A percentile compares a stretch with the other conserved stretches of the same genome.
Conservation (phyloP, 2,113 vertebrate genomes). For the Bos indicus region DNA sequence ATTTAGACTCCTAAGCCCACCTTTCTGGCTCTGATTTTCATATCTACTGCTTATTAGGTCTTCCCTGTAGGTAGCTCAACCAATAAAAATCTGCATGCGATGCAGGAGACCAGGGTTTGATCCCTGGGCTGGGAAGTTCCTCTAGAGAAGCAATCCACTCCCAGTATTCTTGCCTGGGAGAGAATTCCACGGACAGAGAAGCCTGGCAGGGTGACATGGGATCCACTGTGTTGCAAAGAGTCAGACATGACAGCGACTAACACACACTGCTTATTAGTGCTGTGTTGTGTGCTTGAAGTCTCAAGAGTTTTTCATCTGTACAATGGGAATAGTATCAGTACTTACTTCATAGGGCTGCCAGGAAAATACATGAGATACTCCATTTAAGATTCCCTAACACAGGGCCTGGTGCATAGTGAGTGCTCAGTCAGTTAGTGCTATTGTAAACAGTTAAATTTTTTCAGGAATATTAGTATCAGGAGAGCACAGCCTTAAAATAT, state of each 20-base stretch:
- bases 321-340: fast-evolving
- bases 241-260: background rate
- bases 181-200: background rate
- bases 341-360: background rate
- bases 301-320: background rate
- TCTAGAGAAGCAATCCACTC: background rate
- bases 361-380: background rate
- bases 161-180: background rate
- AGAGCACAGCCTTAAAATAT: background rate
- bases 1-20: background rate
- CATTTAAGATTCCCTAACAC: background rate
- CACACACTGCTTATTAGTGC: background rate
- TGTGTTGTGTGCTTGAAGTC: background rate
- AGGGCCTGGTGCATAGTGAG: background rate
- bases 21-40: background rate
- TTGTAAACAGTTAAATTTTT: background rate
- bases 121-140: background rate
- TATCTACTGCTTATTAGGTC: background rate
- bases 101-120: background rate
- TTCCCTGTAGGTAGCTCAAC: background rate
- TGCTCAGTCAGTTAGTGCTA: background rate
- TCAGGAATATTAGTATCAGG: background rate
- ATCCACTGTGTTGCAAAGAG: background rate
- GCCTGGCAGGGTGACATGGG: background rate
- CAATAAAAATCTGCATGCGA: background rate